These are phyloP conservation scores for Campoletis raptor DNA, from an alignment of 2,888 invertebrate species.

Conservation along the genomic window DNA sequence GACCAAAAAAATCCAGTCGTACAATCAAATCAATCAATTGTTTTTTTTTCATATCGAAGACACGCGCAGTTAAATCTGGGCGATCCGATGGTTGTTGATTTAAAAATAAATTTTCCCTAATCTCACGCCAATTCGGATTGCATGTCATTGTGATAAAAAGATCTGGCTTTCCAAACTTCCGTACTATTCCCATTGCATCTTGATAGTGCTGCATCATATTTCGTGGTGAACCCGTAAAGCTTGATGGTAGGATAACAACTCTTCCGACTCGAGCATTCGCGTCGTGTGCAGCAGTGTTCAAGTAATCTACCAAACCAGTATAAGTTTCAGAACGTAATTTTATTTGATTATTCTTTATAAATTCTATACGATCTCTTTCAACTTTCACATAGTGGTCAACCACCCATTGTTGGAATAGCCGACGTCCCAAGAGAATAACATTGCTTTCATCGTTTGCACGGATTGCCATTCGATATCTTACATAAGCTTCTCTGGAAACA, in stretches of 20 bases:
- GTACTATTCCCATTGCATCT: slow-evolving; percentile 84
- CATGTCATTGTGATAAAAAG: slow-evolving; percentile 32
- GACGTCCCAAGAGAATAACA: slow-evolving; percentile 40
- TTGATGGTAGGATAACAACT: slow-evolving; percentile 79
- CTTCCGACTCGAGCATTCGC: slow-evolving; percentile 72
- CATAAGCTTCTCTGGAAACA: slow-evolving; percentile 51
- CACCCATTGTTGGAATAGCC: slow-evolving; percentile 48
- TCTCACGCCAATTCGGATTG: slow-evolving; percentile 70
- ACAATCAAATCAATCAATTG: slow-evolving; percentile 59
- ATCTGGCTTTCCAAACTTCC: slow-evolving; percentile 52
- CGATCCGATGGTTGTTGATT: slow-evolving; percentile 67
- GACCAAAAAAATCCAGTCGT: slow-evolving; percentile 64
- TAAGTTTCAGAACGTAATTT: slow-evolving; percentile 67
- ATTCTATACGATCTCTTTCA: slow-evolving; percentile 73
- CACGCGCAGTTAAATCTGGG: slow-evolving; percentile 65
- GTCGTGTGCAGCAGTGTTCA: slow-evolving; percentile 71
- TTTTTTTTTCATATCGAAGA: slow-evolving; percentile 67
- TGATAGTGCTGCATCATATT: slow-evolving; percentile 81
- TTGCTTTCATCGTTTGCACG: slow-evolving; percentile 33
- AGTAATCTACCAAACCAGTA: slow-evolving; percentile 74
- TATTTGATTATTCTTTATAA: slow-evolving; percentile 62
- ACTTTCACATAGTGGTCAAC: slow-evolving; percentile 76
- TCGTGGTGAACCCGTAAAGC: slow-evolving; percentile 79
- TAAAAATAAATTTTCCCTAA: slow-evolving; percentile 66
- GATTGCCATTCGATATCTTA: slow-evolving; percentile 56